Evolutionary conservation across 1,140 invertebrate species (phyloP).

Genomic region (Protaetia brevitarsis): DNA sequence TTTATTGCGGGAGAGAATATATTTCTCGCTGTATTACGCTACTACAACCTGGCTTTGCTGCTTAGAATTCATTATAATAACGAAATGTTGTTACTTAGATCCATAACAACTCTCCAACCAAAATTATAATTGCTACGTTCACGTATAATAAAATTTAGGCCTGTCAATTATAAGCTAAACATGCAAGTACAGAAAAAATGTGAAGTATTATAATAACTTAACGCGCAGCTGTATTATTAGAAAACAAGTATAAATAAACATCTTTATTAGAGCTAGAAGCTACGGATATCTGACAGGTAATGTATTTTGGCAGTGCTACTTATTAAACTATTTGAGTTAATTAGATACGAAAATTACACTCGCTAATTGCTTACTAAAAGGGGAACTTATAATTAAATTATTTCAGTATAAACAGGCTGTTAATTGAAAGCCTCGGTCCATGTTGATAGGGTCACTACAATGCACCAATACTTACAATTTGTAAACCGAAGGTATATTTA

Average conservation of each 20-base stretch:
- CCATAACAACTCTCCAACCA: no score
- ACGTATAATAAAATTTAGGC: no score
- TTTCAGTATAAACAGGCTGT: constrained; percentile 24
- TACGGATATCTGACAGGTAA: not conserved
- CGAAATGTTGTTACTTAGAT: no score
- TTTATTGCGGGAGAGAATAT: no score
- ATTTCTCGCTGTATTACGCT: no score
- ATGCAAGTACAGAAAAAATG: no score
- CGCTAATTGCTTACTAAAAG: not conserved
- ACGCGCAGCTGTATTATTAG: no score
- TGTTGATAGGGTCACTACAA: constrained; percentile 27
- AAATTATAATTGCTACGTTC: no score
- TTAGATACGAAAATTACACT: not conserved
- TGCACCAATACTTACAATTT: constrained; percentile 33
- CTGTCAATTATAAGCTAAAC: no score
- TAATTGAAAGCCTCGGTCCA: constrained; percentile 21
- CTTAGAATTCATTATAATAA: no score
- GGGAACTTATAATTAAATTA: constrained; percentile 25
- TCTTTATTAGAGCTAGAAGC: not conserved
- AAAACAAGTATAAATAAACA: not conserved
- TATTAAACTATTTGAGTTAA: constrained; percentile 6
- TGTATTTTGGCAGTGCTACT: not conserved
- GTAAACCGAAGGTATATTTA: constrained; percentile 35
- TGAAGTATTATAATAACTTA: no score
- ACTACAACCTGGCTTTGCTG: no score